phyloP scores from a whole-genome alignment of 2,888 invertebrate species.

The Cephus nigrinus region DNA sequence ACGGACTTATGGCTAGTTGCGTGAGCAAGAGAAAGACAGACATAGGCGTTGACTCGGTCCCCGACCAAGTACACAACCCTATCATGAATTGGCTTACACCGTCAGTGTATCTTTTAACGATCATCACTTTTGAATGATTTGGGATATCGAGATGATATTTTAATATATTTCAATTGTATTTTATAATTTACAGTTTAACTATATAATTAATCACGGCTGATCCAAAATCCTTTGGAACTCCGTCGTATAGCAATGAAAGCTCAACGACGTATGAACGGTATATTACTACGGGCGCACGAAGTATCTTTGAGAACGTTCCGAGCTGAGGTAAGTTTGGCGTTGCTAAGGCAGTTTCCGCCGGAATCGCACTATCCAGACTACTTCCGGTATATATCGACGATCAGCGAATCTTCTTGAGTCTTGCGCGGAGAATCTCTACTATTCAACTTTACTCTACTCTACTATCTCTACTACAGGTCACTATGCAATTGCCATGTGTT shows the following conservation, averaged over 20 bases:
- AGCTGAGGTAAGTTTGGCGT: neutral
- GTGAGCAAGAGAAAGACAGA: neutral
- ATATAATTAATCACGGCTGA: neutral
- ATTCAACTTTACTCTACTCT: neutral
- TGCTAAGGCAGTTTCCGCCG: neutral
- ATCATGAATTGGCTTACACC: neutral
- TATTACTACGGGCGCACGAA: neutral
- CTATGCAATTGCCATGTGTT: neutral
- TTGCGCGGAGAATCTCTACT: neutral
- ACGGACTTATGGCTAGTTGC: neutral
- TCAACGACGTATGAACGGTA: neutral
- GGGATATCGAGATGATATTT: too few species aligned
- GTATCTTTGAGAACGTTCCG: neutral
- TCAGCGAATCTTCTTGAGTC: neutral
- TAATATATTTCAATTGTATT: neutral
- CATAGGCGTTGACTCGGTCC: neutral
- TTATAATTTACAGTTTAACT: neutral
- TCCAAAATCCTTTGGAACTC: neutral
- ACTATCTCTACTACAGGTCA: neutral
- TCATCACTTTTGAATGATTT: too few species aligned
- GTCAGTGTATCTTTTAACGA: neutral
- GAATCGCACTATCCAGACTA: neutral
- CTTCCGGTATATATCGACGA: neutral
- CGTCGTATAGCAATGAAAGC: neutral
- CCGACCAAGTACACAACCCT: neutral